Evolutionary conservation across 2,888 invertebrate species (phyloP), one percentile per base, ranked within the genome.

Genomic region (Metalampra italica): DNA sequence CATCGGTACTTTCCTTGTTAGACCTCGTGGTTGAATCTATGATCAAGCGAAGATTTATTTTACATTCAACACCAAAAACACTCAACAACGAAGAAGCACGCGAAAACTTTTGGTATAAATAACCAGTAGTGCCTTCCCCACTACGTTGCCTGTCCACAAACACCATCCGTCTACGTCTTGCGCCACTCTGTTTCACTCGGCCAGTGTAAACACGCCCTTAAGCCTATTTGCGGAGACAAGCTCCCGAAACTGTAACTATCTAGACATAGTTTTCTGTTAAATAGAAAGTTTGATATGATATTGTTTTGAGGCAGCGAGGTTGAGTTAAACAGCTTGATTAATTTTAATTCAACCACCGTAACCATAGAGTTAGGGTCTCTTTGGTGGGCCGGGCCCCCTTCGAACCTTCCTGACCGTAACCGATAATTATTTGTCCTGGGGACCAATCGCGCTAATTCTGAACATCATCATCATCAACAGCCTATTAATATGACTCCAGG

Each of bases 161-260:
- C 68, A 71, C 63, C 62, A 68, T 71, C 68, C 54, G 63, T 69
- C 68, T 69, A 63, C 57, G 67, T 68, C 71, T 45, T 41, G 45
- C 34, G 49, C 30, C 45, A 38, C 54, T 55, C 56, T 59, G 62
- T 60, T 65, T 65, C 63, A 62, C 61, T 65, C 53, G 51, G 49
- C 46, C 34, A 48, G 48, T 56, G 56, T 56, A 58, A 56, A 58
- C 58, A 58, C 43, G 53, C 54, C 58, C 54, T 56, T 54, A 56
- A 36, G 50, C 52, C 54, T 56, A 54, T 53, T 56, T 54, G 45
- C 43, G 40, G 39, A 3, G 34, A 40, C 34, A 9, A 44, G n/a
- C 40, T n/a, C 14, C 37, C 30, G 44, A 32, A 45, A 41, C 44
- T 47, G 41, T 22, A 38, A 46, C 40, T 46, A 46, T 40, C 46